These are phyloP conservation scores for Ophion ventricosus DNA, from an alignment of 2,888 invertebrate genomes.

Conservation along the genomic window DNA sequence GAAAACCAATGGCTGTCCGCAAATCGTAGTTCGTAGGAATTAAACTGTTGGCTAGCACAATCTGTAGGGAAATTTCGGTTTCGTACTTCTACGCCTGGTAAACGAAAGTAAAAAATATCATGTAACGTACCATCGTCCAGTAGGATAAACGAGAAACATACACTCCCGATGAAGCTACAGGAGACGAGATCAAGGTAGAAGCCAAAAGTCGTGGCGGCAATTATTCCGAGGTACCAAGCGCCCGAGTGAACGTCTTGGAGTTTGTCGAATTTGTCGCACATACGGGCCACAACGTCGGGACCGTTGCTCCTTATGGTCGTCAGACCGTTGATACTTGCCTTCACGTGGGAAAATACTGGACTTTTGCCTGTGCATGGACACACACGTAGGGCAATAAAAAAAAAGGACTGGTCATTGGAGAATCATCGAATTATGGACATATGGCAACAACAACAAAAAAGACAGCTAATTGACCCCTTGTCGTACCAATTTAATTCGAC, in stretches of 20 bases:
- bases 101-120: too few relatives aligned
- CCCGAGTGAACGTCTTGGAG: slow-evolving; percentile 95
- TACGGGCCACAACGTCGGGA: slow-evolving; percentile 88
- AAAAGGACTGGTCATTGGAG: not conserved
- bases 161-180: not conserved
- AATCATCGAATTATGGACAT: too few relatives aligned
- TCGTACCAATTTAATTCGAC: too few relatives aligned
- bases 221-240: slow-evolving; percentile 95
- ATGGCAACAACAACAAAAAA: too few relatives aligned
- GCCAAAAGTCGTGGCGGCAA: slow-evolving; percentile 96
- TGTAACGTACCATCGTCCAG: not conserved
- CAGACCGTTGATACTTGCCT: slow-evolving; percentile 94
- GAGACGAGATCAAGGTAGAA: slow-evolving; percentile 96
- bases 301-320: slow-evolving; percentile 95
- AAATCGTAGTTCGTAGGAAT: too few relatives aligned
- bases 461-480: too few relatives aligned
- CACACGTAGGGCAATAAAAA: not conserved
- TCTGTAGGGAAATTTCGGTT: too few relatives aligned
- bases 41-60: too few relatives aligned
- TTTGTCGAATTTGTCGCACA: slow-evolving; percentile 89
- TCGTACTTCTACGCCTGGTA: too few relatives aligned
- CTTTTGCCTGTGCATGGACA: slow-evolving; percentile 86
- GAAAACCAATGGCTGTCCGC: too few relatives aligned
- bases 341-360: slow-evolving; percentile 96
- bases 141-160: not conserved